Percentiles rank a stretch among this genome's conserved stretches.
Conservation (phyloP, 2,797 vertebrate species). For the Fistularia tabacaria region DNA sequence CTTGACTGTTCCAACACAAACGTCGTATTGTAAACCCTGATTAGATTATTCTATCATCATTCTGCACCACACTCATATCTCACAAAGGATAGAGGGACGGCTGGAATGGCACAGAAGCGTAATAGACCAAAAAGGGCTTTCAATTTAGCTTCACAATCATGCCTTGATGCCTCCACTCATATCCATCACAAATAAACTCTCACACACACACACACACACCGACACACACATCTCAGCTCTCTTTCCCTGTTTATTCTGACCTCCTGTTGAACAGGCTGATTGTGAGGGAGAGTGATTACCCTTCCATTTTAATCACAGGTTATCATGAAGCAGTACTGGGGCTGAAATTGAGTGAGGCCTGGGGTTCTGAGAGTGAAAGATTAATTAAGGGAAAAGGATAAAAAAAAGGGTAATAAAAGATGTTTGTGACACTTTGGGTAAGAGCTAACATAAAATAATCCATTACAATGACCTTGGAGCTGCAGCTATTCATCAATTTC, state of each 20-base stretch:
- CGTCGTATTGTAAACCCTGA: no score
- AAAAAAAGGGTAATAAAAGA: neutral
- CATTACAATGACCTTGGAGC: slow-evolving; percentile 31
- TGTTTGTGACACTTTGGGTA: neutral
- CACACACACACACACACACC: no score
- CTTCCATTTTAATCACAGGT: slow-evolving; percentile 23
- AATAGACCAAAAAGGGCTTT: no score
- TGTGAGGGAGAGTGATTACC: slow-evolving; percentile 1
- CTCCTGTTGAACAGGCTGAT: slow-evolving; percentile 7
- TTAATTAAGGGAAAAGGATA: slow-evolving; percentile 3
- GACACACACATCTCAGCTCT: neutral
- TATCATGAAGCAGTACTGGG: slow-evolving; percentile 4
- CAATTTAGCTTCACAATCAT: no score
- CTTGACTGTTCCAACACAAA: no score
- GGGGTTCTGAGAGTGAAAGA: slow-evolving; percentile 5
- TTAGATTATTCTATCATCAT: no score
- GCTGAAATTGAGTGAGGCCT: neutral
- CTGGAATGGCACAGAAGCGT: no score
- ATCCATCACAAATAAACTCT: no score
- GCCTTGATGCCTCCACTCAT: no score
- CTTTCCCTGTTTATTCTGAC: slow-evolving; percentile 1
- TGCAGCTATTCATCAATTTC: slow-evolving; percentile 2
- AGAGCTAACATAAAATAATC: slow-evolving; percentile 23
- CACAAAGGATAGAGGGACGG: no score
- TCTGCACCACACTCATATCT: no score